Percentiles rank a stretch among this genome's conserved stretches.
Evolutionary conservation across 2,797 vertebrate species (phyloP).

Genomic region (Lepus townsendii): DNA sequence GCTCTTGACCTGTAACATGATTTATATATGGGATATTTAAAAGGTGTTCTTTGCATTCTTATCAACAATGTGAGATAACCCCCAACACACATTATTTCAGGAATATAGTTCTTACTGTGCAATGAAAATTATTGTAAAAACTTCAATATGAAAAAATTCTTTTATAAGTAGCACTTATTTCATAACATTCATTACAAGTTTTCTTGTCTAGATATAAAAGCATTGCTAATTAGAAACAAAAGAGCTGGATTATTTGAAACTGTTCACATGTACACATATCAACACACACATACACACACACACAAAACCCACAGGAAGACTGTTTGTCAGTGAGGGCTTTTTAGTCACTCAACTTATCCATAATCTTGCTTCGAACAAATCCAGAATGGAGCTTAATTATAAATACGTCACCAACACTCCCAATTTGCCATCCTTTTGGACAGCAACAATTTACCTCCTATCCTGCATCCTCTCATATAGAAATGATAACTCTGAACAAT

Average conservation of each 20-base stretch:
- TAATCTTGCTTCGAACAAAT: constrained; percentile 56
- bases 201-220: constrained; percentile 38
- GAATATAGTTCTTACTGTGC: constrained; percentile 54
- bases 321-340: constrained; percentile 40
- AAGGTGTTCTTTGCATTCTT: constrained; percentile 9
- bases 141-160: constrained; percentile 26
- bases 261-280: not conserved
- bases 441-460: constrained; percentile 8
- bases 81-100: not conserved
- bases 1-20: constrained; percentile 25
- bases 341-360: not conserved
- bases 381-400: constrained; percentile 63
- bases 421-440: constrained; percentile 36
- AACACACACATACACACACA: not conserved
- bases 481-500: constrained; percentile 64
- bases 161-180: constrained; percentile 34
- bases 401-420: constrained; percentile 45
- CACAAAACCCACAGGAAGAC: not conserved
- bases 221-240: constrained; percentile 54
- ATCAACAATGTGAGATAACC: not conserved
- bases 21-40: not conserved
- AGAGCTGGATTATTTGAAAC: not conserved
- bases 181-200: constrained; percentile 51
- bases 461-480: constrained; percentile 27
- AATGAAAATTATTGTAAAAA: constrained; percentile 52